Evolutionary conservation across 2,797 vertebrate genomes (phyloP), one percentile per base, ranked within the genome.

Genomic region (Catharus ustulatus): DNA sequence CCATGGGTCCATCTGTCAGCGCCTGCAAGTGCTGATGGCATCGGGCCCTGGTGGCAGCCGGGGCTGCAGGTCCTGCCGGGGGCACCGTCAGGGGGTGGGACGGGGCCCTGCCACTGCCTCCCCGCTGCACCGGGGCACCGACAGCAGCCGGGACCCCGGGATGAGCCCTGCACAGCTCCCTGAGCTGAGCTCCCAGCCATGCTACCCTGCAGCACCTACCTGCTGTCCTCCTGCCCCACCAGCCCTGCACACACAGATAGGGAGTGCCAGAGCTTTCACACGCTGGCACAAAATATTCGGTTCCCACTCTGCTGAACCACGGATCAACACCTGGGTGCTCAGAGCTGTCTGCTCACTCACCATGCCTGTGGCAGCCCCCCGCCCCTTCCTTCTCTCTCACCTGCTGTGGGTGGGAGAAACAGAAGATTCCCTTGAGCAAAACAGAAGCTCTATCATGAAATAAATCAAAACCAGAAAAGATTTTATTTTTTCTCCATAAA

Each of bases 1-100:
- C 61, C 12, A 1, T 81, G 11, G 55, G 76, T 87, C 67, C 13
- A 2, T 93, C 96, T 97, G 95, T 97, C 96, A 96, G 83, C 96
- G 2, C 96, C 90, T 89, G 51, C 1, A 0, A 88, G 94, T 86
- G 96, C 87, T 86, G 94, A 96, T 83, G 95, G 91, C 85, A 89
- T 26, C 2, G 1, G 90, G 79, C 62, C 43, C 82, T 20, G 49
- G 43, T 74, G 83, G 85, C 77, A 89, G 93, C 64, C 0, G 2
- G 59, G 90, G 74, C 83, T 6, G 10, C 61, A 11, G 78, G 72
- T 69, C 81, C 57, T n/a, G 61, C 77, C 0, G 24, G 96, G 72
- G 95, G 94, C 96, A 92, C 92, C 0, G 0, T 67, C 57, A 29
- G 74, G 90, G 94, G 58, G 29, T 30, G 30, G 22, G 23, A 58